phyloP scores from a whole-genome alignment of 2,797 vertebrate genomes.

The Scomberomorus guttatus region DNA sequence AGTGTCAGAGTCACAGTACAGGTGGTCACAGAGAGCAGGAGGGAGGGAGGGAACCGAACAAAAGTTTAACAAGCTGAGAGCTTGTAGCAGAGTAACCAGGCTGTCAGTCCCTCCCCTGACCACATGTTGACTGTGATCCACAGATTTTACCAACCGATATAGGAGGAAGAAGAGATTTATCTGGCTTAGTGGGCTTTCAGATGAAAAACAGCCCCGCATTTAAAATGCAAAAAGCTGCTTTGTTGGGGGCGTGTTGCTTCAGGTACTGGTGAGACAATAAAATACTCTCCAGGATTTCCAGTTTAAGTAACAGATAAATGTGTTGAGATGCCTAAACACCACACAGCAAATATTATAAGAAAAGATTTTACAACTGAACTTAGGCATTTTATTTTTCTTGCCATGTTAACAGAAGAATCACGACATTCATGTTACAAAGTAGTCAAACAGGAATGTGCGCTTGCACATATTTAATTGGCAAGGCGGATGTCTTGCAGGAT shows the following conservation, averaged over 20 bases:
- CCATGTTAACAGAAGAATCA: not conserved
- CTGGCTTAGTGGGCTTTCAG: not conserved
- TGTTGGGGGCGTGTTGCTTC: not conserved
- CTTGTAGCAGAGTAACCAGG: not conserved
- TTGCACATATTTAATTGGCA: not conserved
- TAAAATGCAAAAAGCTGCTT: not conserved
- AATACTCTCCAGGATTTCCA: not conserved
- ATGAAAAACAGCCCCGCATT: not conserved
- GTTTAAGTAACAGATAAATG: constrained; percentile 2
- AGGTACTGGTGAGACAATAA: no score
- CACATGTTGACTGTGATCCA: not conserved
- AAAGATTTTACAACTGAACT: no score
- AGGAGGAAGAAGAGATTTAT: not conserved
- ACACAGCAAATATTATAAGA: not conserved
- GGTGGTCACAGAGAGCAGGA: not conserved
- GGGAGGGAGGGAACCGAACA: not conserved
- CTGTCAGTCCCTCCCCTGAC: not conserved
- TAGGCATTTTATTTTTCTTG: no score
- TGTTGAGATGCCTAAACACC: not conserved
- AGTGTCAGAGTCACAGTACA: not conserved
- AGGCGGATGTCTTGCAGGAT: not conserved
- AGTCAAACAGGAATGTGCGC: not conserved
- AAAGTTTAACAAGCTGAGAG: no score
- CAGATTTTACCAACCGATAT: no score
- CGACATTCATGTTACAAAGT: no score